Conservation (phyloP, 2,797 vertebrate genomes). For the Peromyscus melanophrys region DNA sequence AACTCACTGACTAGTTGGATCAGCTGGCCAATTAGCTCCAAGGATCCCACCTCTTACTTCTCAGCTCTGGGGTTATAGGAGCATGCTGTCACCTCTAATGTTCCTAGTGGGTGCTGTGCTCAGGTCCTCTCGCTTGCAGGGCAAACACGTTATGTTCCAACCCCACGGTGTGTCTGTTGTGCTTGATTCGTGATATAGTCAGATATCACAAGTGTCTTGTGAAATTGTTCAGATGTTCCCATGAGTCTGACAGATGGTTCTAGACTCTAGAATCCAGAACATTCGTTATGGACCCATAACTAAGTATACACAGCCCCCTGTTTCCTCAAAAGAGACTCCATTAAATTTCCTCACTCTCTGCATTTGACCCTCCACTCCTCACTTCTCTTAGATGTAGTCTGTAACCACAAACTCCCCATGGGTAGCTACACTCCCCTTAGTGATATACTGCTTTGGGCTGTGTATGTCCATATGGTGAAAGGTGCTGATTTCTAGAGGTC, state of each 20-base stretch:
- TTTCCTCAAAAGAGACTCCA: neutral
- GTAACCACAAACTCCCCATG: neutral
- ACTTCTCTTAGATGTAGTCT: neutral
- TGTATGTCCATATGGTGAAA: neutral
- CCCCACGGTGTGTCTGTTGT: neutral
- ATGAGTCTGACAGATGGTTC: neutral
- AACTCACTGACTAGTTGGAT: neutral
- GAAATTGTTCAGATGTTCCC: neutral
- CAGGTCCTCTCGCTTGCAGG: no score
- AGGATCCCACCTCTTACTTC: no score
- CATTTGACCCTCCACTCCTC: neutral
- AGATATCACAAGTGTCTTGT: neutral
- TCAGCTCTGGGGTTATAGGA: neutral
- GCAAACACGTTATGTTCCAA: neutral
- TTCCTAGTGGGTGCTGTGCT: no score
- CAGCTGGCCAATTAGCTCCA: neutral
- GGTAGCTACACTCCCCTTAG: neutral
- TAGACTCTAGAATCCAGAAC: neutral
- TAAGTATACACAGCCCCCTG: neutral
- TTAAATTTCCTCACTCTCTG: rapidly evolving
- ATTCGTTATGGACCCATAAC: neutral
- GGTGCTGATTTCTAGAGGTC: neutral
- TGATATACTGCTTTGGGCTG: neutral
- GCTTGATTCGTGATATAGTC: neutral
- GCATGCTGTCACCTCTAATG: neutral